A percentile compares a stretch with the other conserved stretches of the same genome.
These are phyloP conservation scores for Megaleporinus macrocephalus DNA, from an alignment of 2,113 vertebrate genomes.

Conservation along the genomic window DNA sequence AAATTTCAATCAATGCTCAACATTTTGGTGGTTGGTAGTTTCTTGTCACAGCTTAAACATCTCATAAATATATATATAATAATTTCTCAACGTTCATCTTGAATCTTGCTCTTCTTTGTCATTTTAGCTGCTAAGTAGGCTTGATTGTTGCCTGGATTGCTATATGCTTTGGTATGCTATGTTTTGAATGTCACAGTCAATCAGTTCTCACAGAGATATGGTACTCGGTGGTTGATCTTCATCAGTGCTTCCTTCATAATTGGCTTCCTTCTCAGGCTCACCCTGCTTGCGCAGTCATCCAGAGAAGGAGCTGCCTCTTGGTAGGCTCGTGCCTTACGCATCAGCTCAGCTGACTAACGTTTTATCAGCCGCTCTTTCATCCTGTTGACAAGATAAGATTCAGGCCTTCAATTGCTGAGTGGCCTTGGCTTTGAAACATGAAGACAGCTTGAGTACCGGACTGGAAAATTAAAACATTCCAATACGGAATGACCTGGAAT, in stretches of 20 bases:
- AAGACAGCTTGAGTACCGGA: neutral
- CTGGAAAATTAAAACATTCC: neutral
- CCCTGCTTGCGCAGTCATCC: neutral
- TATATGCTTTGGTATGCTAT: neutral
- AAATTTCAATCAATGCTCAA: too few species aligned
- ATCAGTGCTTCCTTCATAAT: neutral
- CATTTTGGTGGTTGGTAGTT: too few species aligned
- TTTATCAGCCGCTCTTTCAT: conserved; percentile 30
- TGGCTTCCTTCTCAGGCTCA: neutral
- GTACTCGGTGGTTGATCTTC: neutral
- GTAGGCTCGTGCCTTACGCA: neutral
- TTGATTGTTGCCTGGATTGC: neutral
- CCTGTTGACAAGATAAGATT: conserved; percentile 20
- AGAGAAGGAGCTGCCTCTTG: neutral
- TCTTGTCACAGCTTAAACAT: too few species aligned
- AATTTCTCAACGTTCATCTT: too few species aligned
- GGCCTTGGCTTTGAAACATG: conserved; percentile 2
- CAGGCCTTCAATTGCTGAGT: neutral
- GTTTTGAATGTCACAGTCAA: too few species aligned
- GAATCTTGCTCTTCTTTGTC: too few species aligned
- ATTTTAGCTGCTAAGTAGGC: too few species aligned
- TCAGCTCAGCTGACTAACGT: conserved; percentile 11
- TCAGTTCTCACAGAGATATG: neutral
- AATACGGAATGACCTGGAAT: neutral
- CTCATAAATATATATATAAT: too few species aligned